A percentile compares a stretch with the other conserved stretches of the same genome.
These are phyloP conservation scores for Falcaria lacertinaria DNA, from an alignment of 2,888 invertebrate species.

Conservation along the genomic window DNA sequence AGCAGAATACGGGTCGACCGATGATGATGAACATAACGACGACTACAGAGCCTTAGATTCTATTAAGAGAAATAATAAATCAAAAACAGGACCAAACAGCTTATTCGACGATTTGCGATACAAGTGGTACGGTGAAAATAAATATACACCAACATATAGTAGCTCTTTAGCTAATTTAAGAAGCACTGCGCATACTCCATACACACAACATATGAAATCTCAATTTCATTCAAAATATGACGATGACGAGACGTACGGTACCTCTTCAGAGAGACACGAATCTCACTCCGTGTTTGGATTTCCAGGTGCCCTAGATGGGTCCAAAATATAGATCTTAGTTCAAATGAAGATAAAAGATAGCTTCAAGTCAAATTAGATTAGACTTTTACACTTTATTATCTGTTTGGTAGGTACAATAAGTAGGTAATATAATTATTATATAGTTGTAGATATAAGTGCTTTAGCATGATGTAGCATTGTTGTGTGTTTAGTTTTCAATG, in stretches of 20 bases:
- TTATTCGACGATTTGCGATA: neutral
- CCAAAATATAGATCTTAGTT: too few relatives aligned
- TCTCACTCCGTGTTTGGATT: neutral
- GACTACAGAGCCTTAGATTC: neutral
- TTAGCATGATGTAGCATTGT: too few relatives aligned
- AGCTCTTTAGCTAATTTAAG: neutral
- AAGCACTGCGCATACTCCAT: neutral
- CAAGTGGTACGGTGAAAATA: neutral
- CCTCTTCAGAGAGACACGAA: neutral
- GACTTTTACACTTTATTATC: too few relatives aligned
- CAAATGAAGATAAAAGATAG: too few relatives aligned
- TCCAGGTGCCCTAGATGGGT: neutral
- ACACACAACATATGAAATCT: neutral
- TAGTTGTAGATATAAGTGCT: too few relatives aligned
- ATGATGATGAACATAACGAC: slow-evolving; percentile 1
- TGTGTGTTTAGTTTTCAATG: too few relatives aligned
- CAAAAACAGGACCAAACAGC: slow-evolving; percentile 1
- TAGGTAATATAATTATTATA: too few relatives aligned
- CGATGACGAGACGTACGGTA: neutral
- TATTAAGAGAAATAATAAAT: neutral
- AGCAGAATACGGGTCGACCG: neutral
- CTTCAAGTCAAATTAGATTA: too few relatives aligned
- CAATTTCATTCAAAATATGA: neutral
- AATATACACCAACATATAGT: neutral
- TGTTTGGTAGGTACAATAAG: too few relatives aligned